phyloP scores from a whole-genome alignment of 2,888 invertebrate genomes.

The Nomada ruficornis region DNA sequence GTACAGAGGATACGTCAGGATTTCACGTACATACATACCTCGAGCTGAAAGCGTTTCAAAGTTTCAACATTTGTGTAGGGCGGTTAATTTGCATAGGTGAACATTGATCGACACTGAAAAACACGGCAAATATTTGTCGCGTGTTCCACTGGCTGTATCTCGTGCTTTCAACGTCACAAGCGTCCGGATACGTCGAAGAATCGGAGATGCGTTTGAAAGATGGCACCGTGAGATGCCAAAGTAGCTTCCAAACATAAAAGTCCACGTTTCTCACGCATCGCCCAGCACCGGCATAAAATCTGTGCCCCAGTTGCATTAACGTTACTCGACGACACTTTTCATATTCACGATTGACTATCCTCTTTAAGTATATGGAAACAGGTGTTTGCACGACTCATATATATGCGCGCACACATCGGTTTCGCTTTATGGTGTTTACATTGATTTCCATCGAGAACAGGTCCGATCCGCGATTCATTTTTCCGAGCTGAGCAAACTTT shows the following conservation, averaged over 20 bases:
- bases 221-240: neutral
- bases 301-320: conserved; percentile 37
- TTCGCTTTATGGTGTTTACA: conserved; percentile 72
- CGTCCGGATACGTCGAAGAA: neutral
- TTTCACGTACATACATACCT: neutral
- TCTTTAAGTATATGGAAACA: conserved; percentile 51
- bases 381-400: conserved; percentile 48
- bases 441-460: conserved; percentile 68
- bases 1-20: too few relatives aligned
- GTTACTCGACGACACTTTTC: conserved; percentile 27
- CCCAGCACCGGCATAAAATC: conserved; percentile 16
- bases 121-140: conserved; percentile 28
- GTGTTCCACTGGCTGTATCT: conserved; percentile 1
- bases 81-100: conserved; percentile 29
- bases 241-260: neutral
- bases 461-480: conserved; percentile 56
- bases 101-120: conserved; percentile 23
- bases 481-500: conserved; percentile 45
- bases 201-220: neutral
- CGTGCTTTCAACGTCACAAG: conserved; percentile 7
- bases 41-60: conserved; percentile 7
- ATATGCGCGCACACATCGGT: neutral
- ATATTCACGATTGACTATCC: conserved; percentile 41
- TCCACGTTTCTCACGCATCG: neutral
- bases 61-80: conserved; percentile 11